Percentiles rank a stretch among this genome's conserved stretches.
Conservation (phyloP, 2,888 invertebrate genomes). For the Nemurella pictetii region DNA sequence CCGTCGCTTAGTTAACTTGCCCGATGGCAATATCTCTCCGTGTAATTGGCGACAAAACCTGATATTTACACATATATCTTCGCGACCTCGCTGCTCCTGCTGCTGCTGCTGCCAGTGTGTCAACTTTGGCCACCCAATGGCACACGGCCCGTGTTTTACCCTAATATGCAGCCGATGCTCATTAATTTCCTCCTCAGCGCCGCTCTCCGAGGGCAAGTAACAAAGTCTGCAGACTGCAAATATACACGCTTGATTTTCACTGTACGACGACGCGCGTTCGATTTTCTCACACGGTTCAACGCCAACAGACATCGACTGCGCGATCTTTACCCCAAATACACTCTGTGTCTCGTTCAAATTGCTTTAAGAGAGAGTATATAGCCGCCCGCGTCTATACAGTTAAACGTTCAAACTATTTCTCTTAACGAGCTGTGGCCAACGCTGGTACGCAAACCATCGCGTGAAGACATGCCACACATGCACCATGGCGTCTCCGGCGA, state of each 20-base stretch:
- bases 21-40: conserved; percentile 22
- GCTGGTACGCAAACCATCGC: not conserved
- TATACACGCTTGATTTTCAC: not conserved
- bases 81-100: not conserved
- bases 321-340: not conserved
- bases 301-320: not conserved
- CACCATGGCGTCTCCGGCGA: not conserved
- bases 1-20: not conserved
- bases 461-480: not conserved
- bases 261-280: not conserved
- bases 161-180: conserved; percentile 16
- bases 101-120: not conserved
- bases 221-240: not conserved
- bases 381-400: not conserved
- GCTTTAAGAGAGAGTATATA: not conserved
- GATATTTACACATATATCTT: conserved; percentile 23
- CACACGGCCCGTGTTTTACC: not conserved
- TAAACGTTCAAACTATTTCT: not conserved
- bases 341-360: not conserved
- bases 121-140: conserved; percentile 14
- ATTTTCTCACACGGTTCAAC: not conserved
- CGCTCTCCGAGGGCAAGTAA: not conserved
- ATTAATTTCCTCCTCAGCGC: conserved; percentile 12
- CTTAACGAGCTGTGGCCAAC: not conserved
- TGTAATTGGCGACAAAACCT: conserved; percentile 25